phyloP scores from a whole-genome alignment of 2,797 vertebrate genomes.

The Prunella strophiata region DNA sequence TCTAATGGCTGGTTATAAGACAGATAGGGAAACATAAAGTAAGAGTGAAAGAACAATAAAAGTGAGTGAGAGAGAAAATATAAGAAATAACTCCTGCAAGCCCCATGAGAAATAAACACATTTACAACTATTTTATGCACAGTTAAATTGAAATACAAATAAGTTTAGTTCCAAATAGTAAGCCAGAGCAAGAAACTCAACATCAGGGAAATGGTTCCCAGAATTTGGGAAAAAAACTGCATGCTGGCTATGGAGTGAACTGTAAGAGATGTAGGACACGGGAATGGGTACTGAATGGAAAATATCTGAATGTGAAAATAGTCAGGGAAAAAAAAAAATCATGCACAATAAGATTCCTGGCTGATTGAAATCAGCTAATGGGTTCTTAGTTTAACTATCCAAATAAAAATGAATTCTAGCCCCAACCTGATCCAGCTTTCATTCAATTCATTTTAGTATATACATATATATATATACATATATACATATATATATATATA shows the following conservation, averaged over 20 bases:
- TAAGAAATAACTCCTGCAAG: conserved; percentile 32
- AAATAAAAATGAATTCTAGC: background rate
- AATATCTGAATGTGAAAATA: background rate
- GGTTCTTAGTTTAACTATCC: background rate
- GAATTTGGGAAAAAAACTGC: background rate
- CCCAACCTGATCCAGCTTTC: background rate
- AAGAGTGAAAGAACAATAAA: conserved; percentile 47
- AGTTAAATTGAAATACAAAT: conserved; percentile 35
- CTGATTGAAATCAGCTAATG: background rate
- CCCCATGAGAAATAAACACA: conserved; percentile 15
- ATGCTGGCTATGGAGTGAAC: background rate
- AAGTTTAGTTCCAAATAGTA: background rate
- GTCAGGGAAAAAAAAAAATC: background rate
- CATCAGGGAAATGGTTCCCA: background rate
- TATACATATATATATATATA: too few relatives aligned
- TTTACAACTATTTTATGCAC: conserved; percentile 42
- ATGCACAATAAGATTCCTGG: background rate
- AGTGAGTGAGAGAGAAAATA: conserved; percentile 8
- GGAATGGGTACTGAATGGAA: background rate
- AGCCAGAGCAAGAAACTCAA: background rate
- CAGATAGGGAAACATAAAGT: conserved; percentile 21
- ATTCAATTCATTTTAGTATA: background rate
- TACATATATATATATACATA: too few relatives aligned
- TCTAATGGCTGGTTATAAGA: background rate
- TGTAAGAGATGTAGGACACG: background rate